Base-by-base conservation (phyloP, 2,888 invertebrate genomes). In the Teinopalpus imperialis region DNA sequence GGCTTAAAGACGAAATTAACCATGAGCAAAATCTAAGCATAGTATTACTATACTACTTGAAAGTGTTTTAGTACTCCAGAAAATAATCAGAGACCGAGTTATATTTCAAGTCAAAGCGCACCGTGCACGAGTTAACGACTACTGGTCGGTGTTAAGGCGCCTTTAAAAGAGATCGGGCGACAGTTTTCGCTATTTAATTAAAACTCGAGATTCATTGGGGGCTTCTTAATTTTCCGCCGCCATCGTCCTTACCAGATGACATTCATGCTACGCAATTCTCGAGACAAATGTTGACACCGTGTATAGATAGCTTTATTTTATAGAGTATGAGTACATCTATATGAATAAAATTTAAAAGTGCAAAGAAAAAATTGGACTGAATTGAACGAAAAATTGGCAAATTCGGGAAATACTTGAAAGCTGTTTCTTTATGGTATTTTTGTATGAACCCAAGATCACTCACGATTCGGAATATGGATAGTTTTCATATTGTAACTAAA, bases 181-280 rank as follows among this genome's bases (percentile, higher is more conserved):
- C 69, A 66, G 60, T 69, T 66, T 59, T 53, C 63, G 56, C 53
- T 18, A 53, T 78, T 80, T 79, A 80, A 80, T 80, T 80, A 80
- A 79, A 80, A 75, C 66, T 74, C 66, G 58, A 66, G 69, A 77
- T 73, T 74, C 75, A 76, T 76, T 66, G 63, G 54, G 51, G 53
- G 57, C 48, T 48, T 58, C 59, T 59, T 74, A 65, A 74, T 72
- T 72, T 72, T 60, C 63, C 67, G 64, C 59, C 58, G 59, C 59
- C 56, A 43, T 53, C 46, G 59, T 61, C 50, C 54, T 36, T 49
- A 52, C 48, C 63, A 68, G 66, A 66, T 66, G 66, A 62, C 61
- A 63, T 32, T 21, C 26, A 24, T 9, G 24, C 40, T 16, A 26
- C 34, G 26, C 31, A 14, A 46, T 43, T 46, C 36, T 26, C 21